Conservation (phyloP, 1,140 invertebrate species). For the Anastrepha ludens region DNA sequence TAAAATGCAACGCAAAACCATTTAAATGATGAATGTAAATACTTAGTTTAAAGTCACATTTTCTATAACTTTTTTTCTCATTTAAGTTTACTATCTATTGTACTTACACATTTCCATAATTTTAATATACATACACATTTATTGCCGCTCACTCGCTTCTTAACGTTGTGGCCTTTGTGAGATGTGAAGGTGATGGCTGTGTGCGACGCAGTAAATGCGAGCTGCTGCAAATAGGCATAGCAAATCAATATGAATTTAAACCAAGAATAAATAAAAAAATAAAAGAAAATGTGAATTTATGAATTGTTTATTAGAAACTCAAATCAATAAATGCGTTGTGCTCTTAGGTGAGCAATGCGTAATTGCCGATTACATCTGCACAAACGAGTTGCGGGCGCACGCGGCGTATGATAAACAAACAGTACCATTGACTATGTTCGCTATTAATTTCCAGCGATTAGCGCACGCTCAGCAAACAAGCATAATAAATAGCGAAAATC, state of each 20-base stretch:
- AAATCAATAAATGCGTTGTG: background rate
- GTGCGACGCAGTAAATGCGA: background rate
- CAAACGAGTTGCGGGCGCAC: background rate
- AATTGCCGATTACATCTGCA: background rate
- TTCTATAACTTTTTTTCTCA: background rate
- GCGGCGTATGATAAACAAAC: slow-evolving; percentile 33
- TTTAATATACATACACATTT: background rate
- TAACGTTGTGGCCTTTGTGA: background rate
- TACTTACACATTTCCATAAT: background rate
- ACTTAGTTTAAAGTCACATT: slow-evolving; percentile 7
- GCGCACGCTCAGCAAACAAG: background rate
- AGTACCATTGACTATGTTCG: background rate
- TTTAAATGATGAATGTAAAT: background rate
- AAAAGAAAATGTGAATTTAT: background rate
- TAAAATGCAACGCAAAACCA: slow-evolving; percentile 1
- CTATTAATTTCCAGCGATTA: background rate
- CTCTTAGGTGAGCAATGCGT: background rate
- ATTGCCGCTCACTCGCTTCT: background rate
- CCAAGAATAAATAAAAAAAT: background rate
- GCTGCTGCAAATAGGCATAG: background rate
- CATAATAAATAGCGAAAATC: background rate
- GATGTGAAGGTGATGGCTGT: slow-evolving; percentile 34
- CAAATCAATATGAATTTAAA: slow-evolving; percentile 27
- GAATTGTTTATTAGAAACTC: slow-evolving; percentile 24
- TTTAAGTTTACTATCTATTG: background rate